Conservation (phyloP, 2,113 vertebrate genomes). For the Calonectris borealis region DNA sequence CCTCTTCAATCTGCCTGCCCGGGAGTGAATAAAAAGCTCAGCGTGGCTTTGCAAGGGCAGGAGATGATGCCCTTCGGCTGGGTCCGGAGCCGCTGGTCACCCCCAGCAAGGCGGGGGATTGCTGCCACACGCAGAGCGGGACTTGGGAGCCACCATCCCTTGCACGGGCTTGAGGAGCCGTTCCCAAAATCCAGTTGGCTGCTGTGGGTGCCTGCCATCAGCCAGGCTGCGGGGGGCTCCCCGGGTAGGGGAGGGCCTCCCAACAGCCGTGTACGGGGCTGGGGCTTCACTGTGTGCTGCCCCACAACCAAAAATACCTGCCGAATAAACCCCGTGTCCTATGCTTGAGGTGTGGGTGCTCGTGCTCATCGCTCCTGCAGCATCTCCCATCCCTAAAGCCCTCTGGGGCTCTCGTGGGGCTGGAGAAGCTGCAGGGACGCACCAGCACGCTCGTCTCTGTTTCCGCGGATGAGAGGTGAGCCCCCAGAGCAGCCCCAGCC, state of each 20-base stretch:
- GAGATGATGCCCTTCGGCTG: neutral
- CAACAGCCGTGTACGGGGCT: fast-evolving
- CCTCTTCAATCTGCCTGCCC: neutral
- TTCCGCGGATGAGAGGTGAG: neutral
- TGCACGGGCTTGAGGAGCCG: fast-evolving
- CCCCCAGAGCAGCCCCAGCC: neutral
- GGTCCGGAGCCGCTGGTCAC: fast-evolving
- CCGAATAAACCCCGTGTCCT: fast-evolving
- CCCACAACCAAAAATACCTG: neutral
- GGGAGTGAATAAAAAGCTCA: neutral
- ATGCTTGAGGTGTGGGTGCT: neutral
- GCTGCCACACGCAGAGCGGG: neutral
- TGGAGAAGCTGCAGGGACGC: neutral
- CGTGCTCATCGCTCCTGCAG: fast-evolving
- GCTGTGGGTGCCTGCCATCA: fast-evolving
- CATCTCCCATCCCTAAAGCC: neutral
- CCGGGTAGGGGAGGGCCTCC: neutral
- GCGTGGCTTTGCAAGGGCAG: neutral
- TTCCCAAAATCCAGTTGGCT: fast-evolving
- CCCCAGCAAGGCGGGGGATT: neutral
- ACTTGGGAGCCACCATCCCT: neutral
- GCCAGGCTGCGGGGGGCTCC: neutral
- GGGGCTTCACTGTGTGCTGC: neutral
- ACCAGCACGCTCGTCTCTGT: fast-evolving
- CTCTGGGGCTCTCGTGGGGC: neutral